phyloP scores from a whole-genome alignment of 2,888 invertebrate species.

The Noctuana brunneofusca region DNA sequence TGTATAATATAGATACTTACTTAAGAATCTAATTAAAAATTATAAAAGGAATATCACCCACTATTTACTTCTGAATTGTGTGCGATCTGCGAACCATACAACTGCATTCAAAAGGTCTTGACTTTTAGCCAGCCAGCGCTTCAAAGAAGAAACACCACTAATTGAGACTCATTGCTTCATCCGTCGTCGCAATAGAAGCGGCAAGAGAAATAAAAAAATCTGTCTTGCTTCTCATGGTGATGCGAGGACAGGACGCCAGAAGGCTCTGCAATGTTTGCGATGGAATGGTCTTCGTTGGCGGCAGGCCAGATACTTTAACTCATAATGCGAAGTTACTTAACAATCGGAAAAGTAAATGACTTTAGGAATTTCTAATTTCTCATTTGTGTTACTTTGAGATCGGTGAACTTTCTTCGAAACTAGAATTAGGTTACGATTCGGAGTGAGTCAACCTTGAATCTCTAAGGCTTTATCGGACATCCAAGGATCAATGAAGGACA shows the following conservation, averaged over 20 bases:
- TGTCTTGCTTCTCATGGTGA: slow-evolving; percentile 14
- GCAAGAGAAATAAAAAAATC: neutral
- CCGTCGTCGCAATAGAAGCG: slow-evolving; percentile 21
- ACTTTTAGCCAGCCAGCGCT: slow-evolving; percentile 6
- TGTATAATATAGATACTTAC: too few species aligned
- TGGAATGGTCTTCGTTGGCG: slow-evolving; percentile 50
- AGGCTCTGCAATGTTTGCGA: slow-evolving; percentile 48
- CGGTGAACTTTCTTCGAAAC: neutral
- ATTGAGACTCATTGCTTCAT: slow-evolving; percentile 30
- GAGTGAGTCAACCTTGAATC: neutral
- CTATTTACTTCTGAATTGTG: neutral
- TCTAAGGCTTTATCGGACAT: neutral
- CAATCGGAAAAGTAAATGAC: slow-evolving; percentile 42
- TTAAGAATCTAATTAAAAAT: neutral
- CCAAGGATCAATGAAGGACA: neutral
- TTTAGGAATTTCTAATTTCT: neutral
- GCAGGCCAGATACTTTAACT: slow-evolving; percentile 52
- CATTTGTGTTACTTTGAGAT: neutral
- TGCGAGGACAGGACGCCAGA: slow-evolving; percentile 53
- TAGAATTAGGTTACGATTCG: neutral
- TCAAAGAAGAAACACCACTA: slow-evolving; percentile 6
- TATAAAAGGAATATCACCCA: neutral
- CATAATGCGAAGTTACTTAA: slow-evolving; percentile 46
- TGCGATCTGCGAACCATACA: neutral
- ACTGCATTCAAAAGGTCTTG: slow-evolving; percentile 3